A percentile compares a stretch with the other conserved stretches of the same genome.
These are phyloP conservation scores for Aethes cnicana DNA, from an alignment of 2,888 invertebrate genomes.

Conservation along the genomic window DNA sequence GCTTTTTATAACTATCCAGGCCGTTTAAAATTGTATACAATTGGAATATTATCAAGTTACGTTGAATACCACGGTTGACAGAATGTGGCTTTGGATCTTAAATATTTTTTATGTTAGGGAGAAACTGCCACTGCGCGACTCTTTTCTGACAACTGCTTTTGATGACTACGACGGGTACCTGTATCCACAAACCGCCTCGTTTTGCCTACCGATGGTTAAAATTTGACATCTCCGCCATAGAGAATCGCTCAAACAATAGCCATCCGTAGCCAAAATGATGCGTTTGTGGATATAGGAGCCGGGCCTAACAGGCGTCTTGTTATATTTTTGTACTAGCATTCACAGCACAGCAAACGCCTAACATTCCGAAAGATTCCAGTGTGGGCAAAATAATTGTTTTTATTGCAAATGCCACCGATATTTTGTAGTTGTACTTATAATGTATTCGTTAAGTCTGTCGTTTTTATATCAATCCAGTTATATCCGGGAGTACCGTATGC, in stretches of 20 bases:
- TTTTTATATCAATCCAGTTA: constrained; percentile 33
- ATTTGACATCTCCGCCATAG: too few species aligned
- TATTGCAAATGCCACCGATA: constrained; percentile 56
- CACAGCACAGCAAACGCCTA: constrained; percentile 44
- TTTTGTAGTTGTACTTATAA: constrained; percentile 44
- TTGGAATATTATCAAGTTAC: not conserved
- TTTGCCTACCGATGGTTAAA: too few species aligned
- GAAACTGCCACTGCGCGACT: not conserved
- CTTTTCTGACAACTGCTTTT: not conserved
- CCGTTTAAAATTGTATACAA: not conserved
- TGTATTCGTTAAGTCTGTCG: constrained; percentile 28
- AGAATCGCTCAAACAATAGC: too few species aligned
- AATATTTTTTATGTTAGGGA: not conserved
- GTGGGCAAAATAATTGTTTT: constrained; percentile 42
- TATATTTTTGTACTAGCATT: not conserved
- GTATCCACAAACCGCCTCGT: too few species aligned
- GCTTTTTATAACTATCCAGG: not conserved
- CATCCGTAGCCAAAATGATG: too few species aligned
- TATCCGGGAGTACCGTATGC: constrained; percentile 62
- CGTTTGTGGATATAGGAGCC: too few species aligned
- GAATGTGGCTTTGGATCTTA: not conserved
- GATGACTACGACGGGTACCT: too few species aligned
- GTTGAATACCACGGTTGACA: not conserved
- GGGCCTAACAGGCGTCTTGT: constrained; percentile 14
- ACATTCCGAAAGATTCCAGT: constrained; percentile 60